A percentile compares a stretch with the other conserved stretches of the same genome.
Evolutionary conservation across 2,888 invertebrate genomes (phyloP).

Genomic region (Epirrita christyi): DNA sequence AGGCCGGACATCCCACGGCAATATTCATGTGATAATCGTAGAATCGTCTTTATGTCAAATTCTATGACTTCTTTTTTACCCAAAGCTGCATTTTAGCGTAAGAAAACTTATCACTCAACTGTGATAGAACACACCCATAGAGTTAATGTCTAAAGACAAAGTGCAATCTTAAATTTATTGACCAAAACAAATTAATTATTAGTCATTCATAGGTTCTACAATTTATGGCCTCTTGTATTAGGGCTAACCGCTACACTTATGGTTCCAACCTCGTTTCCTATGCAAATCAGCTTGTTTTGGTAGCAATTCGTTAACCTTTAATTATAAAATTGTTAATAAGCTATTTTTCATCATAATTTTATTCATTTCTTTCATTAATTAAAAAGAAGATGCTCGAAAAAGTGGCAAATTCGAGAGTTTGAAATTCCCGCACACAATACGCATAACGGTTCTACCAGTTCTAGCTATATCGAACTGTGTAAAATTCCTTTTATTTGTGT

Average conservation of each 20-base stretch:
- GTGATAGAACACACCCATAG: constrained; percentile 9
- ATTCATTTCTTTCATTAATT: constrained; percentile 21
- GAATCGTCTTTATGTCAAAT: background rate
- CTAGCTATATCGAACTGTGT: constrained; percentile 61
- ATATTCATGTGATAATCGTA: too few relatives aligned
- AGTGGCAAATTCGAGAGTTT: constrained; percentile 45
- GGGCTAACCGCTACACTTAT: constrained; percentile 34
- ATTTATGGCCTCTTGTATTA: constrained; percentile 31
- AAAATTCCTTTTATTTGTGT: constrained; percentile 72
- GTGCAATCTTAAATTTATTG: constrained; percentile 13
- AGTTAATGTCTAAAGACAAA: constrained; percentile 8
- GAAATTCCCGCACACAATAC: constrained; percentile 58
- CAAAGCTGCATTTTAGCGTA: background rate
- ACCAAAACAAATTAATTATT: constrained; percentile 21
- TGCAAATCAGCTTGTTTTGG: constrained; percentile 29
- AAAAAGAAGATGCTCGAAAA: constrained; percentile 12
- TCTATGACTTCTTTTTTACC: background rate
- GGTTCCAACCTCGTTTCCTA: constrained; percentile 28
- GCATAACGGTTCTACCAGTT: constrained; percentile 69
- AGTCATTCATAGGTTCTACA: constrained; percentile 25
- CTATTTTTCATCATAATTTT: constrained; percentile 19
- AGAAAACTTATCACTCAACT: background rate
- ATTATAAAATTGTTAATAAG: constrained; percentile 29
- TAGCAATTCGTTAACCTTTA: constrained; percentile 22
- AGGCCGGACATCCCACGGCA: too few relatives aligned